These are phyloP conservation scores for Sialia sialis DNA, from an alignment of 2,113 vertebrate genomes.

Conservation along the genomic window DNA sequence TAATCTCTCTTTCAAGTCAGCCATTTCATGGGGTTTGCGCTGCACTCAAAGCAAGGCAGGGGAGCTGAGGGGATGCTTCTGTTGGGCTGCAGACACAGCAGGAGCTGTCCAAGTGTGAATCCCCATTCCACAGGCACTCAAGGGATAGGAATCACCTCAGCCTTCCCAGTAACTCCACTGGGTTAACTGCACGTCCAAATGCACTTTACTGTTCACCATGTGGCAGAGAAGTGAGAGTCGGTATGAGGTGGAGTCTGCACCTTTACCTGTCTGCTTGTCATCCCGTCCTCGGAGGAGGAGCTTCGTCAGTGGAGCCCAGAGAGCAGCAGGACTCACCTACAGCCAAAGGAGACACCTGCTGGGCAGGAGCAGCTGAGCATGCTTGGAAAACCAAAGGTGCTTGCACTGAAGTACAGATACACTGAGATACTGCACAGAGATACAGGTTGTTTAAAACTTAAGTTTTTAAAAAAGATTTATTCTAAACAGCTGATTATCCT, in stretches of 20 bases:
- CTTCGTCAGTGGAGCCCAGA: not conserved
- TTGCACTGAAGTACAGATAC: not conserved
- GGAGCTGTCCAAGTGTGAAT: fast-evolving
- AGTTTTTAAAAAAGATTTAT: not conserved
- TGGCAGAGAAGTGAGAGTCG: not conserved
- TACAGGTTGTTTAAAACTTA: not conserved
- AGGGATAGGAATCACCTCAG: not conserved
- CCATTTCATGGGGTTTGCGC: not conserved
- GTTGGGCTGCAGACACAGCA: not conserved
- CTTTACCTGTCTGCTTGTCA: not conserved
- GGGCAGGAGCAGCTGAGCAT: not conserved
- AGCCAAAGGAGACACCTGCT: not conserved
- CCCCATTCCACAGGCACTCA: fast-evolving
- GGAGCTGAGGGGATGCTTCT: not conserved
- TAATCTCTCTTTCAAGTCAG: not conserved
- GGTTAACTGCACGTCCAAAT: fast-evolving
- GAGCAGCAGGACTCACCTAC: not conserved
- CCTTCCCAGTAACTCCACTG: fast-evolving
- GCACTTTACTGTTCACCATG: not conserved
- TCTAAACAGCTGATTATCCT: not conserved
- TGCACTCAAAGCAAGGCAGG: not conserved
- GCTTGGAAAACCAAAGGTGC: not conserved
- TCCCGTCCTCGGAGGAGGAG: not conserved
- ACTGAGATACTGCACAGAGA: not conserved
- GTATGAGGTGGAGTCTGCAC: not conserved